Percentiles rank a stretch among this genome's conserved stretches.
These are phyloP conservation scores for Silurus glanis DNA, from an alignment of 2,113 vertebrate species.

Conservation along the genomic window DNA sequence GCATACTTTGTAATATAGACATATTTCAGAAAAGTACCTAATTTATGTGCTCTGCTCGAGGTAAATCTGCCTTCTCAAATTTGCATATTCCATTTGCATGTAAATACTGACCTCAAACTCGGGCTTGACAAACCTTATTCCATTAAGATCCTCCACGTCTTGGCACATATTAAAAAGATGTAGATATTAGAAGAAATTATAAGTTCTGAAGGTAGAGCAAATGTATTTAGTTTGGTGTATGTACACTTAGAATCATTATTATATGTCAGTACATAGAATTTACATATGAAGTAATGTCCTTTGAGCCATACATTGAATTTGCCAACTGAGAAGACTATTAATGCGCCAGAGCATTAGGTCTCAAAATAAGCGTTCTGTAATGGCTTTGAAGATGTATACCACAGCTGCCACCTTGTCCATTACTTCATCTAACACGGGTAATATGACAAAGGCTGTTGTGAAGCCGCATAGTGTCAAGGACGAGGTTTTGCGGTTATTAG, in stretches of 20 bases:
- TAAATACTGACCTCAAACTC: slow-evolving; percentile 50
- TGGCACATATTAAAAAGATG: slow-evolving; percentile 33
- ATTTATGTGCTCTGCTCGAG: neutral
- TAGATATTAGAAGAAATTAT: neutral
- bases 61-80: slow-evolving; percentile 23
- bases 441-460: neutral
- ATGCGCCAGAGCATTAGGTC: neutral
- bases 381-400: slow-evolving; percentile 6
- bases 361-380: neutral
- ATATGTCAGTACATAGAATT: neutral
- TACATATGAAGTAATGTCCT: neutral
- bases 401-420: neutral
- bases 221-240: neutral
- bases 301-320: neutral
- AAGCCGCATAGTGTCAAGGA: neutral
- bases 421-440: neutral
- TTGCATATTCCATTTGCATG: slow-evolving; percentile 49
- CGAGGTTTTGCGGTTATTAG: neutral
- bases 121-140: slow-evolving; percentile 36
- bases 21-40: neutral
- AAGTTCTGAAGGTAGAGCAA: neutral
- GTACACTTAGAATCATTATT: neutral
- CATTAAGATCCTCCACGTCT: slow-evolving; percentile 20
- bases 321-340: neutral
- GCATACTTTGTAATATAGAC: neutral